Conservation (phyloP, 2,113 vertebrate genomes). For the Mesembrinibis cayennensis region DNA sequence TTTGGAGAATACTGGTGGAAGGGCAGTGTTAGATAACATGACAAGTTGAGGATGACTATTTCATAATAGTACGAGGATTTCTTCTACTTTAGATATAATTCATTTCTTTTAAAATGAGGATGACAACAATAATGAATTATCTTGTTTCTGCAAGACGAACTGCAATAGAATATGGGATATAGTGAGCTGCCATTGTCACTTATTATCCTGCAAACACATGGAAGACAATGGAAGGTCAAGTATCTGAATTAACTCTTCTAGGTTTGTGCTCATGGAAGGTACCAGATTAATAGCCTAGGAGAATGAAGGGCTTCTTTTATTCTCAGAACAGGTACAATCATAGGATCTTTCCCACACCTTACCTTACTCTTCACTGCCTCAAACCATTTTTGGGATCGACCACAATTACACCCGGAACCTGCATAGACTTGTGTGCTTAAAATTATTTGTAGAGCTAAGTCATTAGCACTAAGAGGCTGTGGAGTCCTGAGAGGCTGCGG, state of each 20-base stretch:
- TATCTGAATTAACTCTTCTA: neutral
- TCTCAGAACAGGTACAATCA: slow-evolving; percentile 47
- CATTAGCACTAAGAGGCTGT: slow-evolving; percentile 23
- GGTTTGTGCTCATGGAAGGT: neutral
- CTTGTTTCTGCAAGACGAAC: neutral
- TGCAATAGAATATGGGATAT: neutral
- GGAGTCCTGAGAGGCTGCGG: neutral
- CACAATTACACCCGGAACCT: slow-evolving; percentile 24
- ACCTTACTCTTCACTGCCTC: slow-evolving; percentile 49
- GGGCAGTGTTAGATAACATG: neutral
- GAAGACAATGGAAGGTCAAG: neutral
- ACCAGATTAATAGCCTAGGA: slow-evolving; percentile 11
- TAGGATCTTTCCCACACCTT: slow-evolving; percentile 62
- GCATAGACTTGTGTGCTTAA: slow-evolving; percentile 46
- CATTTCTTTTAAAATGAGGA: neutral
- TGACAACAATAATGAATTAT: neutral
- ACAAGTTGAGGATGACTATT: neutral
- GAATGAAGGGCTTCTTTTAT: slow-evolving; percentile 39
- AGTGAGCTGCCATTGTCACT: neutral
- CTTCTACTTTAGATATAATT: neutral
- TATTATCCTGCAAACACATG: neutral
- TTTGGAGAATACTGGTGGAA: neutral
- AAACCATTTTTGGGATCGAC: slow-evolving; percentile 58
- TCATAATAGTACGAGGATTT: neutral
- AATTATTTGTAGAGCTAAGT: slow-evolving; percentile 45